These are phyloP conservation scores for Cantharis nigra DNA, from an alignment of 2,888 invertebrate genomes.

Conservation along the genomic window DNA sequence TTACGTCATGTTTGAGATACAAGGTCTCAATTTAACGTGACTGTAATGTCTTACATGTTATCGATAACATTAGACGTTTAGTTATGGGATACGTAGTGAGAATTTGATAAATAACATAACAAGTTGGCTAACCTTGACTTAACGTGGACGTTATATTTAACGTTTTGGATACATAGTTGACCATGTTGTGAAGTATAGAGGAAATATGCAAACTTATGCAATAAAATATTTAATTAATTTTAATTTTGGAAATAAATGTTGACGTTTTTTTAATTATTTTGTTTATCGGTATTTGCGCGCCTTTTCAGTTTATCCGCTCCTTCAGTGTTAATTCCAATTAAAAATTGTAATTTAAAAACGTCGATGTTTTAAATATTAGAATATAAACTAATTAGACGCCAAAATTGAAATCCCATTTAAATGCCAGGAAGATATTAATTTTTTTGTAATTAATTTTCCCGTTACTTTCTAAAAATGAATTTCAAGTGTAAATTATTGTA, in stretches of 20 bases:
- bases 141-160: too few relatives aligned
- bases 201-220: too few relatives aligned
- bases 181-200: too few relatives aligned
- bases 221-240: too few relatives aligned
- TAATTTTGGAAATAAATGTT: background rate
- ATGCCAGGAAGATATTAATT: background rate
- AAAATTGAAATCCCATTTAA: background rate
- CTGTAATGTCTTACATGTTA: too few relatives aligned
- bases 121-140: too few relatives aligned
- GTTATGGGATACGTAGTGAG: too few relatives aligned
- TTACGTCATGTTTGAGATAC: too few relatives aligned
- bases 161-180: too few relatives aligned
- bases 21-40: too few relatives aligned
- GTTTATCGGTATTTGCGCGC: background rate
- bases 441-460: background rate
- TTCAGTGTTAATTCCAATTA: background rate
- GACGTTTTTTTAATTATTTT: background rate
- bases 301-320: background rate
- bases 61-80: too few relatives aligned
- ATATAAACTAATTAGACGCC: background rate
- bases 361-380: background rate
- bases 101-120: too few relatives aligned
- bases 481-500: background rate
- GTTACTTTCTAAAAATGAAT: background rate
- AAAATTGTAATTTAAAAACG: background rate